These are phyloP conservation scores for Bursaphelenchus mucronatus DNA, from an alignment of 1,140 invertebrate species.

Conservation along the genomic window DNA sequence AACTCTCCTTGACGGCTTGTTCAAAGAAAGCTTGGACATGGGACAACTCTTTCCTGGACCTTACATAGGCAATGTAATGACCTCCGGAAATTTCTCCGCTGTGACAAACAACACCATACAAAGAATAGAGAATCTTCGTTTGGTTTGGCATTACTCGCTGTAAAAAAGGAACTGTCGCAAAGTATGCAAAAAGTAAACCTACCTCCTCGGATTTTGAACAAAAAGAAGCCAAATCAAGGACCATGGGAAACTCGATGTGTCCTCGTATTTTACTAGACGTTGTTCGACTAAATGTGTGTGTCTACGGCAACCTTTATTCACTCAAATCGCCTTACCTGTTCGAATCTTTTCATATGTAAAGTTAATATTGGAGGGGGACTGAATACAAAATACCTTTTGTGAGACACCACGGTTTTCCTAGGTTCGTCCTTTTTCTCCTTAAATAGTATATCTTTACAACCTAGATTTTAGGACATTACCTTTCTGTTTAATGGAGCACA, in stretches of 20 bases:
- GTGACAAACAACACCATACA: conserved; percentile 92
- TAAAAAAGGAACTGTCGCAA: conserved; percentile 20
- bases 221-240: conserved; percentile 83
- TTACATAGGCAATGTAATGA: conserved; percentile 89
- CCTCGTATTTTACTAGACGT: conserved; percentile 79
- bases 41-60: conserved; percentile 56
- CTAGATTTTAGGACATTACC: conserved; percentile 1
- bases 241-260: conserved; percentile 78
- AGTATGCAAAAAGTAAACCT: conserved; percentile 14
- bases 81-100: conserved; percentile 81
- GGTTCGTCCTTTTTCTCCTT: conserved; percentile 33
- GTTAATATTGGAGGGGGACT: conserved; percentile 86
- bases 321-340: conserved; percentile 62
- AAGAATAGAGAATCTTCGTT: conserved; percentile 74
- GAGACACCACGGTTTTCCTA: conserved; percentile 73
- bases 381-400: conserved; percentile 83
- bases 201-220: conserved; percentile 68
- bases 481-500: conserved; percentile 65
- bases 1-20: conserved; percentile 1
- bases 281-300: conserved; percentile 12
- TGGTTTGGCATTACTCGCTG: conserved; percentile 63
- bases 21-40: conserved; percentile 22
- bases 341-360: conserved; percentile 81
- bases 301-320: conserved; percentile 27
- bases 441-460: conserved; percentile 6